Evolutionary conservation across 2,797 vertebrate genomes (phyloP).

Genomic region (Argyrosomus regius): DNA sequence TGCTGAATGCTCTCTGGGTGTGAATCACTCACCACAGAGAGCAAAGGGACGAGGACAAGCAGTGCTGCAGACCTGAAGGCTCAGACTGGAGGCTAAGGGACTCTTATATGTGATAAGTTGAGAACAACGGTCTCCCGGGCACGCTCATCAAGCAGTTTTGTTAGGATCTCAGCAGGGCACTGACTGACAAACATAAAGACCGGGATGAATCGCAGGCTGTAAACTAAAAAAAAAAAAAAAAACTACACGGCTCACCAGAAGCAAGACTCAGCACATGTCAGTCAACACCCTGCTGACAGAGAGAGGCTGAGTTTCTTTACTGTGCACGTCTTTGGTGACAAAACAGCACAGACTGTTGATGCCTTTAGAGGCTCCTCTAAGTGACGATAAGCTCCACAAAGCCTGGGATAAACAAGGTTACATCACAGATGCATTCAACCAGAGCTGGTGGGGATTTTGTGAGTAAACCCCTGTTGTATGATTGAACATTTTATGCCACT

Average conservation of each 20-base stretch:
- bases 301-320: constrained; percentile 29
- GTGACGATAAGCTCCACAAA: constrained; percentile 44
- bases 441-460: constrained; percentile 26
- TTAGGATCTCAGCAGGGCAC: constrained; percentile 28
- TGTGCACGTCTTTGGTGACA: constrained; percentile 32
- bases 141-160: constrained; percentile 29
- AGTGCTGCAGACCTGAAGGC: constrained; percentile 46
- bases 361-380: constrained; percentile 32
- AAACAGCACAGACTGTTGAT: constrained; percentile 39
- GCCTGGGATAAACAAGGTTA: constrained; percentile 52
- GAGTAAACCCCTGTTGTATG: constrained; percentile 26
- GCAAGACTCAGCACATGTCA: constrained; percentile 34
- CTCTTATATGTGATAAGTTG: constrained; percentile 26
- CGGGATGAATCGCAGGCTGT: constrained; percentile 22
- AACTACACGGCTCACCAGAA: constrained; percentile 33
- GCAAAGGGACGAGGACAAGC: constrained; percentile 44
- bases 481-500: constrained; percentile 21
- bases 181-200: constrained; percentile 22
- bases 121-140: constrained; percentile 37
- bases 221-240: constrained; percentile 3
- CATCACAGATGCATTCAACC: constrained; percentile 36
- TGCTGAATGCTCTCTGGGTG: constrained; percentile 28
- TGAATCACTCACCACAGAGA: constrained; percentile 49
- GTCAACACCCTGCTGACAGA: constrained; percentile 42
- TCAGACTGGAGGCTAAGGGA: constrained; percentile 39